Conservation (phyloP, 2,888 invertebrate genomes). For the Sphecodes monilicornis region DNA sequence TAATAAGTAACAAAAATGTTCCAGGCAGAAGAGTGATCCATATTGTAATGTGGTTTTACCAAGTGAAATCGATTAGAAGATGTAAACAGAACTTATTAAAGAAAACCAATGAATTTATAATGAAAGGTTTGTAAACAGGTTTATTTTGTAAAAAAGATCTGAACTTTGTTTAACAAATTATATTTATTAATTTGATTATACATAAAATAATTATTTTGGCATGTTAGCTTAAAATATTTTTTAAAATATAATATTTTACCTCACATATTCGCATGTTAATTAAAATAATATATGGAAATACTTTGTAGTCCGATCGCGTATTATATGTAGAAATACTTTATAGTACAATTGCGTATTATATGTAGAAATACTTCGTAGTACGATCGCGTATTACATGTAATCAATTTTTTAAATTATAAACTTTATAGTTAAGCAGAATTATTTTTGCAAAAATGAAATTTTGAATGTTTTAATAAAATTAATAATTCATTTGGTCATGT, state of each 20-base stretch:
- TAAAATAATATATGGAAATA: slow-evolving; percentile 19
- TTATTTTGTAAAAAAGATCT: slow-evolving; percentile 36
- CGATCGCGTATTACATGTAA: slow-evolving; percentile 26
- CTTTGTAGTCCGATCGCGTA: slow-evolving; percentile 24
- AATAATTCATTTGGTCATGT: background rate
- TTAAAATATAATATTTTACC: slow-evolving; percentile 6
- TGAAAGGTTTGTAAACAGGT: slow-evolving; percentile 35
- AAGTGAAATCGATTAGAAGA: slow-evolving; percentile 47
- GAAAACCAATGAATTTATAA: slow-evolving; percentile 20
- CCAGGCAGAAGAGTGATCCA: slow-evolving; percentile 58
- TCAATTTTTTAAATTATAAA: slow-evolving; percentile 2
- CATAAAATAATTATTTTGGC: slow-evolving; percentile 29
- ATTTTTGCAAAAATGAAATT: slow-evolving; percentile 33
- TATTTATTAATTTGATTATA: slow-evolving; percentile 37
- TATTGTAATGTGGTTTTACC: slow-evolving; percentile 51
- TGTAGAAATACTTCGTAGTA: slow-evolving; percentile 28
- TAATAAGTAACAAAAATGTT: slow-evolving; percentile 62
- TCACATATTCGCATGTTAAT: slow-evolving; percentile 5
- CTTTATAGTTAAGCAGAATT: slow-evolving; percentile 8
- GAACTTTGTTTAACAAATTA: slow-evolving; percentile 8
- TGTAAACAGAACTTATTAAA: slow-evolving; percentile 39
- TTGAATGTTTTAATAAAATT: background rate
- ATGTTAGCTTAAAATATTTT: slow-evolving; percentile 19
- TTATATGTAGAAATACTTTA: slow-evolving; percentile 31
- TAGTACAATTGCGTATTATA: slow-evolving; percentile 34